Conservation (phyloP, 1,140 invertebrate genomes). For the Listronotus bonariensis region DNA sequence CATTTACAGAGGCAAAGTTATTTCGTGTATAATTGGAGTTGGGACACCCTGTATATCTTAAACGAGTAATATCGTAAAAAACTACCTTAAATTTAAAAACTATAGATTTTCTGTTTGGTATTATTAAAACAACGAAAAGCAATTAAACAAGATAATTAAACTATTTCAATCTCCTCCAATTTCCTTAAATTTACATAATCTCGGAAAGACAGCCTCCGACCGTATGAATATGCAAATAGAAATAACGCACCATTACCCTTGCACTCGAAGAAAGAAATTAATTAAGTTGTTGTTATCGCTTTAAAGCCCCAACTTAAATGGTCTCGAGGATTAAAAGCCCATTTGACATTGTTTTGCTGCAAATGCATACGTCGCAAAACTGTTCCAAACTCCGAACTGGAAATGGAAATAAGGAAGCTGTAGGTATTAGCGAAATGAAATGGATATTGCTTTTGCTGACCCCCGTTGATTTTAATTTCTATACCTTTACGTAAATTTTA, state of each 20-base stretch:
- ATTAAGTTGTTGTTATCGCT: constrained; percentile 18
- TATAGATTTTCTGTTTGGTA: no score
- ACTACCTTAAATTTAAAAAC: no score
- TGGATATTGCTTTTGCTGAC: constrained; percentile 13
- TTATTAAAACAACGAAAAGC: no score
- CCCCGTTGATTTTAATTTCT: no score
- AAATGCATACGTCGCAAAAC: constrained; percentile 16
- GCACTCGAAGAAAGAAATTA: constrained; percentile 17
- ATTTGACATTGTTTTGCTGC: constrained; percentile 18
- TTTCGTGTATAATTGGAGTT: no score
- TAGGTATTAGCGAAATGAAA: constrained; percentile 4
- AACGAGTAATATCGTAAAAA: no score
- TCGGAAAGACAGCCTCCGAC: constrained; percentile 6
- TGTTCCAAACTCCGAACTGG: constrained; percentile 7
- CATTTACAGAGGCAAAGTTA: no score
- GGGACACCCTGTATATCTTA: no score
- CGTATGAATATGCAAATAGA: constrained; percentile 21
- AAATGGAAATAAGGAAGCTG: constrained; percentile 15
- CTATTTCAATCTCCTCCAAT: background rate
- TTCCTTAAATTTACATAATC: constrained; percentile 14
- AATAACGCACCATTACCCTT: constrained; percentile 4
- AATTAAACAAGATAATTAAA: background rate
- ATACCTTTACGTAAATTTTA: no score
- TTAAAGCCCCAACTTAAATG: constrained; percentile 14
- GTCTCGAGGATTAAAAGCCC: constrained; percentile 14